Percentiles rank a stretch among this genome's conserved stretches.
Conservation (phyloP, 1,140 invertebrate species). For the Pissodes strobi region DNA sequence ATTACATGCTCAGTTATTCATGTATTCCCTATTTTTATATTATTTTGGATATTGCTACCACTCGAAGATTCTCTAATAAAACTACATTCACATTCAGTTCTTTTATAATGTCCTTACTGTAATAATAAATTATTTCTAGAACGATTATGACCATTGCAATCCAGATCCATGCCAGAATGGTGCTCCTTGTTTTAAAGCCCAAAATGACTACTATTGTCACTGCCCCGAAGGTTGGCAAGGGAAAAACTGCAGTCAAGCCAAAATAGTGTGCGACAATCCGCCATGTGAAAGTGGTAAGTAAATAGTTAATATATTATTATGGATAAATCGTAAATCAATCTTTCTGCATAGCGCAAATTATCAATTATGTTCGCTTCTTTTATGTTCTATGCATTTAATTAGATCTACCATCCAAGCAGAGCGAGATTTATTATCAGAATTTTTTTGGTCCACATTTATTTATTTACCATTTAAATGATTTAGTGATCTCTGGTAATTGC, state of each 20-base stretch:
- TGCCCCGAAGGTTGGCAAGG: conserved; percentile 86
- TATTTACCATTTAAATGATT: no score
- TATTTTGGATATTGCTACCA: neutral
- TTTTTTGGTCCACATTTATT: no score
- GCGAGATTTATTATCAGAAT: no score
- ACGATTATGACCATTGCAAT: conserved; percentile 81
- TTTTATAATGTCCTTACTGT: no score
- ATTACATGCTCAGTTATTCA: neutral
- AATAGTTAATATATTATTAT: neutral
- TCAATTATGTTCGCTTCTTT: neutral
- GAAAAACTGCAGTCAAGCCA: conserved; percentile 82
- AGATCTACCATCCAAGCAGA: neutral
- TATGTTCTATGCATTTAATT: conserved; percentile 3
- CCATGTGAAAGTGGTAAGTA: conserved; percentile 61
- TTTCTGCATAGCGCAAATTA: neutral
- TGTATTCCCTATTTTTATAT: neutral
- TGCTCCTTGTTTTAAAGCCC: conserved; percentile 80
- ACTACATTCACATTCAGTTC: no score
- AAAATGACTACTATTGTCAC: conserved; percentile 87
- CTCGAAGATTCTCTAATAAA: neutral
- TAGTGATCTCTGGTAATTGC: no score
- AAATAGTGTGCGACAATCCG: conserved; percentile 63
- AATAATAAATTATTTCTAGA: conserved; percentile 58
- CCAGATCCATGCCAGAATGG: conserved; percentile 81
- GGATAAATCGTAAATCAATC: neutral